Evolutionary conservation across 1,140 invertebrate species (phyloP), one percentile per base, ranked within the genome.

Genomic region (Ips nitidus): DNA sequence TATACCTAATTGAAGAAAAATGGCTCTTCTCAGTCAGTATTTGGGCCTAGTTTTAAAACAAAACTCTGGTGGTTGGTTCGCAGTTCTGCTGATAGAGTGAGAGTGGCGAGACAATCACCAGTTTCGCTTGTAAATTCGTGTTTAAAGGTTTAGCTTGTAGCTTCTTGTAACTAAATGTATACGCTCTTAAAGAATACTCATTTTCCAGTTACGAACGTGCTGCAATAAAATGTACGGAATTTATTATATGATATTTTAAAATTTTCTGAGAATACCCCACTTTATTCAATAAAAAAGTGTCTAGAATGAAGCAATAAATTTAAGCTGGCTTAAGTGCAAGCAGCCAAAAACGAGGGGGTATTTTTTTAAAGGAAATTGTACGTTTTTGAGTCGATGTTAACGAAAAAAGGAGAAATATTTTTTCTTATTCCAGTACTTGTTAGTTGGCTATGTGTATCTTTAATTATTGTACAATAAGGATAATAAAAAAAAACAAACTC

Each of bases 371-470:
- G 22, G 22, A 22, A 22, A 22, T 22, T 22, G 22, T 22, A 22
- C 22, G 22, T 22, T 22, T 22, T 22, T 38, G 52, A 53, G 36
- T 37, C 52, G 22, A 52, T 52, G 3, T 52, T 3, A 53, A 53
- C 22, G 52, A 22, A 22, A 53, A 66, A 52, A 47, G 50, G 43
- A 56, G 39, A 59, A 66, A 37, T 66, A 58, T 58, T 68, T 68
- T 77, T 78, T 75, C 73, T 71, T 71, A 75, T 74, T 62, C 73
- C 73, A 75, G 74, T 76, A 75, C 74, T 78, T 72, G 70, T 73
- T 77, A 74, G 74, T 75, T 72, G 63, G 75, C 77, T 78, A 76
- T 71, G 73, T 78, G 77, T 78, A 77, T 71, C 76, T 77, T 77
- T 73, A 77, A 68, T 62, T 61, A 61, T 76, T 77, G 76, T 77